These are phyloP conservation scores for Spinus olivaceus DNA, from an alignment of 2,797 vertebrate genomes.

Conservation along the genomic window DNA sequence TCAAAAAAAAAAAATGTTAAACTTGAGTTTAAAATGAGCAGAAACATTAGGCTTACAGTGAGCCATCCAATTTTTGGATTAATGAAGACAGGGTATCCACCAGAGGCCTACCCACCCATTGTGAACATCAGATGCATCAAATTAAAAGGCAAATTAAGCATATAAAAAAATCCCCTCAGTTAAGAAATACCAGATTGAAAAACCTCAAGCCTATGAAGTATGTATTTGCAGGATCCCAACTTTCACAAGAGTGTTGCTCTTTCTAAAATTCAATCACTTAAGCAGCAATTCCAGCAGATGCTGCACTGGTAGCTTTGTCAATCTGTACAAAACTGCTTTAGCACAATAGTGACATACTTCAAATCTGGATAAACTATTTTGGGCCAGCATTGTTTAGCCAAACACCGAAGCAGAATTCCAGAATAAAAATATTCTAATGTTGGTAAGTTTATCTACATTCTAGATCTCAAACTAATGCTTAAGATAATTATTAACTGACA, in stretches of 20 bases:
- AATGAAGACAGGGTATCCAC: neutral
- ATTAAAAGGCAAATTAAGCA: constrained; percentile 36
- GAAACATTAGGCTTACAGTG: neutral
- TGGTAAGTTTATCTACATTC: constrained; percentile 47
- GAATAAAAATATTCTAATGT: constrained; percentile 21
- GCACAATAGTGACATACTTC: neutral
- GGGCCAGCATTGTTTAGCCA: neutral
- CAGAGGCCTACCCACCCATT: neutral
- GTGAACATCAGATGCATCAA: constrained; percentile 10
- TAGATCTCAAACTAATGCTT: constrained; percentile 49
- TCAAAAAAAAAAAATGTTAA: neutral
- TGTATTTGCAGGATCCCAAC: neutral
- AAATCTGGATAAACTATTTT: constrained; percentile 5
- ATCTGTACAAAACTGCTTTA: neutral
- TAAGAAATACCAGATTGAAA: constrained; percentile 7
- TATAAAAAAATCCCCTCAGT: neutral
- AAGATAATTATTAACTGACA: constrained; percentile 66
- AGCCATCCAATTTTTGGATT: neutral
- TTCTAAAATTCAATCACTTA: neutral
- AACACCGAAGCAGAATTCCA: neutral
- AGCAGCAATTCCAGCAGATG: neutral
- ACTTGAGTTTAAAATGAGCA: neutral
- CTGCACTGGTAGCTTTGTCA: neutral
- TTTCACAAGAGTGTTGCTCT: neutral
- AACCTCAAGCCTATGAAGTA: neutral